These are phyloP conservation scores for Crossocerus cetratus DNA, from an alignment of 2,888 invertebrate species.

Conservation along the genomic window DNA sequence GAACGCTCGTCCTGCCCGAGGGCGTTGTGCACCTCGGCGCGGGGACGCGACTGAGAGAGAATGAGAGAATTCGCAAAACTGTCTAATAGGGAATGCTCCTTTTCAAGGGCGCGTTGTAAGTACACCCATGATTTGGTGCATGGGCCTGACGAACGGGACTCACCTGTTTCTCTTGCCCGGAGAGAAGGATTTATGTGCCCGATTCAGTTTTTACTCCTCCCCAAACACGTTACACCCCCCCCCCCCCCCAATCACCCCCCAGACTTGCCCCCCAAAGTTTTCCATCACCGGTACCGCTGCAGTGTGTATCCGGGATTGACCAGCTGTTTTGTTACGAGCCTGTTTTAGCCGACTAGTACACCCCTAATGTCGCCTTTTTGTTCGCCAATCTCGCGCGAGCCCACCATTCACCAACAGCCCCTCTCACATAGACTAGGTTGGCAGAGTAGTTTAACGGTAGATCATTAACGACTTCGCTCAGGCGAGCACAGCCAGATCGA, in stretches of 20 bases:
- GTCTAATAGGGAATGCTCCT: slow-evolving; percentile 54
- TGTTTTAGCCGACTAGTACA: slow-evolving; percentile 12
- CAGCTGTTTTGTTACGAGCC: slow-evolving; percentile 25
- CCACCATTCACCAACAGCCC: slow-evolving; percentile 54
- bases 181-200: slow-evolving; percentile 50
- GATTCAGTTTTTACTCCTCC: slow-evolving; percentile 29
- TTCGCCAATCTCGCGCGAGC: slow-evolving; percentile 47
- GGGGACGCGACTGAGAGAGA: slow-evolving; percentile 46
- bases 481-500: slow-evolving; percentile 6
- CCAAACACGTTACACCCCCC: slow-evolving; percentile 17
- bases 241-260: slow-evolving; percentile 15
- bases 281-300: too few species aligned
- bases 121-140: slow-evolving; percentile 73
- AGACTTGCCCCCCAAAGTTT: slow-evolving; percentile 5
- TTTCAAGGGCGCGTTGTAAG: slow-evolving; percentile 71
- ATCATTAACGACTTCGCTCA: slow-evolving; percentile 49
- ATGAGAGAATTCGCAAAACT: slow-evolving; percentile 50
- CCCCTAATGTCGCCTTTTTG: slow-evolving; percentile 19
- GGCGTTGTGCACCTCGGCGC: slow-evolving; percentile 15
- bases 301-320: slow-evolving; percentile 15
- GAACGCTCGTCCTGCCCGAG: slow-evolving; percentile 38
- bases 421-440: slow-evolving; percentile 61
- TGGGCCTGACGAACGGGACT: slow-evolving; percentile 65
- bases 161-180: slow-evolving; percentile 49
- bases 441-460: slow-evolving; percentile 63